Base-by-base conservation (phyloP, 2,888 invertebrate genomes). In the Cordylochernes scorpioides region DNA sequence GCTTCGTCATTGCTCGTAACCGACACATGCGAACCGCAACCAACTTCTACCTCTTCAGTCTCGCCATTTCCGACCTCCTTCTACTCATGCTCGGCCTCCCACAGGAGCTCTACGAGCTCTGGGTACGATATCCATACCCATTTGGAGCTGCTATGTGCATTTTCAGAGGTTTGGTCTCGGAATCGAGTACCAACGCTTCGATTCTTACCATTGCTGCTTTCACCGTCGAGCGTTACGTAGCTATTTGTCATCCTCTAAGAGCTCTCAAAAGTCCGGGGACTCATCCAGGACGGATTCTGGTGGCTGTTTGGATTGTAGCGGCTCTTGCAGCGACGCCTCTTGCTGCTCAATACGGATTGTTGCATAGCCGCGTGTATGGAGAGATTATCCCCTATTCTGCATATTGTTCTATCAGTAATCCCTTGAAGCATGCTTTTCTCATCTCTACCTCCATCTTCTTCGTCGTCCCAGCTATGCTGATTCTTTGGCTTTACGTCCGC, bases 211-310 rank as follows among this genome's bases (percentile, higher is more conserved):
- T 82, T 45, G 77, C 78, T 1, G 75, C 78, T 3, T 82, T 80
- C 51, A 80, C 80, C 0, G 64, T 72, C 18, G 80, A 80, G 49
- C 60, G 82, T 38, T 84, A 77, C 49, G 66, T 77, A 22, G 77
- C 77, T 27, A 77, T 78, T 42, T 77, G 77, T 46, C 68, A 73
- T 47, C 82, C 82, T 0, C 73, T 82, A 45, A 61, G 84, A 32
- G 78, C 75, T 2, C 63, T 77, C 27, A 67, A 71, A 41, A n/a
- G n/a, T n/a, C n/a, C n/a, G n/a, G n/a, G n/a, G n/a, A n/a, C n/a
- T n/a, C n/a, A n/a, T n/a, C n/a, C n/a, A n/a, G n/a, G n/a, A n/a
- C n/a, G n/a, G n/a, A 69, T 72, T 40, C 73, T 84, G 19, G 51
- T 75, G 10, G 54, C 63, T 3, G 71, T 80, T 43, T 84, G 82